Percentiles rank a stretch among this genome's conserved stretches.
Conservation (phyloP, 2,888 invertebrate species). For the Cephus nigrinus region DNA sequence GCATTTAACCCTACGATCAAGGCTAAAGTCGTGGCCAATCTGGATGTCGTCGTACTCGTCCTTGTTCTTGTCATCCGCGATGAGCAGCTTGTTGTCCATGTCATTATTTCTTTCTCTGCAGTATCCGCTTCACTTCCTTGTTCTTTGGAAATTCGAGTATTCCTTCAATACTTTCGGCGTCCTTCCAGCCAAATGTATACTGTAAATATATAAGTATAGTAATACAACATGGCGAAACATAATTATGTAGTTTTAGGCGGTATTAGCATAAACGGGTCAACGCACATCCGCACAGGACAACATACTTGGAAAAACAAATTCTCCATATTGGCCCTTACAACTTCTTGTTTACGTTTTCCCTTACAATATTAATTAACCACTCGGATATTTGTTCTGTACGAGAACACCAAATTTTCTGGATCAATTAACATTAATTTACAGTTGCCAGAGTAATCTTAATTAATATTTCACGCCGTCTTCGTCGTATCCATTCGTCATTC, state of each 20-base stretch:
- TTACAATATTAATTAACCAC: background rate
- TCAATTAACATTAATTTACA: background rate
- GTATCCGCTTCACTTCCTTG: background rate
- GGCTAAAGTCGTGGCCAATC: background rate
- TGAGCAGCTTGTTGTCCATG: background rate
- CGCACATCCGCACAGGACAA: background rate
- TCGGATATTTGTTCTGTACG: background rate
- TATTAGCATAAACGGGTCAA: background rate
- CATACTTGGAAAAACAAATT: background rate
- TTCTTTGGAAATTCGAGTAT: background rate
- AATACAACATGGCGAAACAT: background rate
- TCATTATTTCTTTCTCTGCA: background rate
- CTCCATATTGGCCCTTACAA: background rate
- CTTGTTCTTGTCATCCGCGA: background rate
- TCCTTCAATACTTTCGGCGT: background rate
- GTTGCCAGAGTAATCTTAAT: background rate
- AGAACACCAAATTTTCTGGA: background rate
- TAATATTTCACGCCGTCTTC: background rate
- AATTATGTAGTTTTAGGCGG: background rate
- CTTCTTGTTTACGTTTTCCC: background rate
- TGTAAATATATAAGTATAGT: background rate
- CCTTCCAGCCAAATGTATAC: background rate
- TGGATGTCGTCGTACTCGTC: background rate
- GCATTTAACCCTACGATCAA: background rate
- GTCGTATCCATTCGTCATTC: background rate